A percentile compares a stretch with the other conserved stretches of the same genome.
Evolutionary conservation across 1,140 invertebrate species (phyloP).

Genomic region (Macrotrachela quadricornifera): DNA sequence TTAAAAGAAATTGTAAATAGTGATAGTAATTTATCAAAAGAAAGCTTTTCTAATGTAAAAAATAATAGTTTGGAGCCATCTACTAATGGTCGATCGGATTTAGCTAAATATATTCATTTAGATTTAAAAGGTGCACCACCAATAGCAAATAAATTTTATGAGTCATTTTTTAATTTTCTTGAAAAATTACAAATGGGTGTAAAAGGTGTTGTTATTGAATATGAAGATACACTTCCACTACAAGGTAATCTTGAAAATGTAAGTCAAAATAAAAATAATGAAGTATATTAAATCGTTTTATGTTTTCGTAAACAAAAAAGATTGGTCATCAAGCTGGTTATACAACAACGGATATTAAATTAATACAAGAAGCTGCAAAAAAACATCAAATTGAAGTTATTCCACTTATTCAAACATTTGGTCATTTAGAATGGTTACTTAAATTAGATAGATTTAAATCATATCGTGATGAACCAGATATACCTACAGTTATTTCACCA

Average conservation of each 20-base stretch:
- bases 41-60: too few species aligned
- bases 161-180: slow-evolving; percentile 44
- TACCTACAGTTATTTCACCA: slow-evolving; percentile 3
- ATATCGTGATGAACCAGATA: background rate
- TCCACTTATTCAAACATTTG: slow-evolving; percentile 7
- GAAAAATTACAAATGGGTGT: slow-evolving; percentile 45
- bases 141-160: slow-evolving; percentile 27
- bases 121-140: slow-evolving; percentile 70
- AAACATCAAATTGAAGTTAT: slow-evolving; percentile 3
- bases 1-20: too few species aligned
- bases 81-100: too few species aligned
- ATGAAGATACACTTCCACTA: slow-evolving; percentile 95
- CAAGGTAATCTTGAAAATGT: slow-evolving; percentile 43
- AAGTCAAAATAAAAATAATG: too few species aligned
- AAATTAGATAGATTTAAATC: slow-evolving; percentile 1
- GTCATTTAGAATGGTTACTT: slow-evolving; percentile 6
- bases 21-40: too few species aligned
- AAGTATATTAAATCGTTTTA: background rate
- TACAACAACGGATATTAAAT: slow-evolving; percentile 2
- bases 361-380: slow-evolving; percentile 3
- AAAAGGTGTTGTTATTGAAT: slow-evolving; percentile 71
- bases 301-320: background rate
- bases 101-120: slow-evolving; percentile 40
- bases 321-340: background rate
- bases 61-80: too few species aligned